A percentile compares a stretch with the other conserved stretches of the same genome.
Conservation (phyloP, 2,888 invertebrate species). For the Erannis defoliaria region DNA sequence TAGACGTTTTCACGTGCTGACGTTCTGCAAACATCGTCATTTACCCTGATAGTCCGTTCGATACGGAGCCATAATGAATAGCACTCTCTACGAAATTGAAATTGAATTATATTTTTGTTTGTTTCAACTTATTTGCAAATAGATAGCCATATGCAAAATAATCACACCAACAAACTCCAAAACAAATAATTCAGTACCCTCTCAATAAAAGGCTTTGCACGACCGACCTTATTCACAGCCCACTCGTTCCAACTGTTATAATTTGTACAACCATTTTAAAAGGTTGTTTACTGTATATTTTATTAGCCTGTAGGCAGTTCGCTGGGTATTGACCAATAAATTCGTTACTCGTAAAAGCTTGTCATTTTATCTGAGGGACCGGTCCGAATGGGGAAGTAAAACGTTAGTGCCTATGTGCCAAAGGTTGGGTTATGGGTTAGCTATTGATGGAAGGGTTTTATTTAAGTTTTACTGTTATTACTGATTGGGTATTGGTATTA, state of each 20-base stretch:
- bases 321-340: conserved; percentile 63
- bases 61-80: too few relatives aligned
- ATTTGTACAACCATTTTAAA: conserved; percentile 60
- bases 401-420: conserved; percentile 43
- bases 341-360: conserved; percentile 58
- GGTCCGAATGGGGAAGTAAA: conserved; percentile 44
- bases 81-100: too few relatives aligned
- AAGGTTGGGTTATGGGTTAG: conserved; percentile 33
- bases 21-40: too few relatives aligned
- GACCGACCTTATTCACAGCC: conserved; percentile 36
- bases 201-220: conserved; percentile 25
- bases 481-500: conserved; percentile 33
- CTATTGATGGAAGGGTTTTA: conserved; percentile 33
- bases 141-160: not conserved
- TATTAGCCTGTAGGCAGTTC: conserved; percentile 61
- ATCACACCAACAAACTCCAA: conserved; percentile 3
- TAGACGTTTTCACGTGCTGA: too few relatives aligned
- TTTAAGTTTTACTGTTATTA: conserved; percentile 35
- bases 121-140: not conserved
- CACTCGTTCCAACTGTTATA: conserved; percentile 56
- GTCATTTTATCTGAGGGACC: conserved; percentile 57
- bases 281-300: conserved; percentile 69
- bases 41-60: too few relatives aligned
- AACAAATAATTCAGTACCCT: conserved; percentile 7
- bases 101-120: too few relatives aligned